phyloP scores from a whole-genome alignment of 2,113 vertebrate genomes.

The Pycnonotus jocosus region DNA sequence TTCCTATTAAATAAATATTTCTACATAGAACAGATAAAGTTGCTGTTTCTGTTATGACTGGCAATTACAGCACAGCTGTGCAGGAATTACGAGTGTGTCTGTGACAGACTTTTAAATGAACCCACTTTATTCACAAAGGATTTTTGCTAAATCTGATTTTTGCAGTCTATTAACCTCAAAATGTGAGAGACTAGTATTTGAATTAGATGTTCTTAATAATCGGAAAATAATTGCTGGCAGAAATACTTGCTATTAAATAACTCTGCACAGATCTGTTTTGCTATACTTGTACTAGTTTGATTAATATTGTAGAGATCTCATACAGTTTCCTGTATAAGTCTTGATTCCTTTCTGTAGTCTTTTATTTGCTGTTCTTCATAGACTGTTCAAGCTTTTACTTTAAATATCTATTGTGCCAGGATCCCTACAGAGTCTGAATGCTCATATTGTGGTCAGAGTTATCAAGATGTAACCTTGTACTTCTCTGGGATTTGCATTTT shows the following conservation, averaged over 20 bases:
- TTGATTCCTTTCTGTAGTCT: not conserved
- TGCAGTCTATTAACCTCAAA: not conserved
- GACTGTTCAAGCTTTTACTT: not conserved
- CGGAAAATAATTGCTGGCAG: not conserved
- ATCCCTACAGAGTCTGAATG: not conserved
- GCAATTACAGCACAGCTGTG: not conserved
- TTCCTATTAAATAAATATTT: not conserved
- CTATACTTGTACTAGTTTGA: accelerated
- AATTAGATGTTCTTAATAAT: not conserved
- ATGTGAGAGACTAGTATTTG: not conserved
- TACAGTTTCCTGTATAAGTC: not conserved
- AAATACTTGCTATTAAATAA: not conserved
- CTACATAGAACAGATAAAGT: not conserved
- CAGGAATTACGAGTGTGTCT: not conserved
- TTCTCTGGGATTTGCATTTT: not conserved
- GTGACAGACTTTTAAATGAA: not conserved
- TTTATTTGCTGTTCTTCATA: not conserved
- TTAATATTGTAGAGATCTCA: not conserved
- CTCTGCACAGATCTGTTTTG: not conserved
- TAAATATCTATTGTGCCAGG: not conserved
- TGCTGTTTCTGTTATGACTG: not conserved
- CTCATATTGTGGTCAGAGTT: not conserved
- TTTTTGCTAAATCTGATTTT: not conserved
- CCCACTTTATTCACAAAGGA: not conserved
- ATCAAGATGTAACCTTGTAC: not conserved